Conservation (phyloP, 2,797 vertebrate species). For the Nothura maculosa region DNA sequence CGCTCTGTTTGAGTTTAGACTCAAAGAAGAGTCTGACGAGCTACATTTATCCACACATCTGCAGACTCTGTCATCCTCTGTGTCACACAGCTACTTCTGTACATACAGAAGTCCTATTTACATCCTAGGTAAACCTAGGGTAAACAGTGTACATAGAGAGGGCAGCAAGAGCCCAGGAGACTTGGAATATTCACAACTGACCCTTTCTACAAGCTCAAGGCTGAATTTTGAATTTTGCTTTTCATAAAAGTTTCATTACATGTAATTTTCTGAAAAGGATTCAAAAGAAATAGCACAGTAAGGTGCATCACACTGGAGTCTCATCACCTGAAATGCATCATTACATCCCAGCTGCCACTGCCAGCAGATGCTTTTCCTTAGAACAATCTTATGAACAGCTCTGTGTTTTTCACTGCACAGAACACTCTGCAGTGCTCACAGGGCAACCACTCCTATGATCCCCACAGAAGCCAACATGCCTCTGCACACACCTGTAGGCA, state of each 20-base stretch:
- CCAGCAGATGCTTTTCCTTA: not conserved
- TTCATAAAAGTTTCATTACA: not conserved
- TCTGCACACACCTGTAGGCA: not conserved
- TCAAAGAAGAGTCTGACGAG: not conserved
- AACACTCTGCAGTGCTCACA: not conserved
- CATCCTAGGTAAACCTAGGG: not conserved
- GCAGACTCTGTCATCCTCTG: not conserved
- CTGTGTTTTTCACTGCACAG: not conserved
- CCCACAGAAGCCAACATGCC: not conserved
- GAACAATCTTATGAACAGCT: not conserved
- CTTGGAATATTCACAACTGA: not conserved
- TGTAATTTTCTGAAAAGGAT: not conserved
- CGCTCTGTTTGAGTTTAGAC: not conserved
- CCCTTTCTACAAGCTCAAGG: not conserved
- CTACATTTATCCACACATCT: not conserved
- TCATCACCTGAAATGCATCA: accelerated
- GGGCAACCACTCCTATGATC: not conserved
- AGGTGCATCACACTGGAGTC: not conserved
- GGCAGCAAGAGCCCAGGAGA: not conserved
- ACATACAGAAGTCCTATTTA: not conserved
- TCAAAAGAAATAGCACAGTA: not conserved
- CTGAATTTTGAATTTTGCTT: not conserved
- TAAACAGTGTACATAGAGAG: not conserved
- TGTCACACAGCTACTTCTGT: not conserved
- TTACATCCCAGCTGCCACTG: not conserved